phyloP scores from a whole-genome alignment of 2,797 vertebrate genomes.

The Sebastes trivittatus region DNA sequence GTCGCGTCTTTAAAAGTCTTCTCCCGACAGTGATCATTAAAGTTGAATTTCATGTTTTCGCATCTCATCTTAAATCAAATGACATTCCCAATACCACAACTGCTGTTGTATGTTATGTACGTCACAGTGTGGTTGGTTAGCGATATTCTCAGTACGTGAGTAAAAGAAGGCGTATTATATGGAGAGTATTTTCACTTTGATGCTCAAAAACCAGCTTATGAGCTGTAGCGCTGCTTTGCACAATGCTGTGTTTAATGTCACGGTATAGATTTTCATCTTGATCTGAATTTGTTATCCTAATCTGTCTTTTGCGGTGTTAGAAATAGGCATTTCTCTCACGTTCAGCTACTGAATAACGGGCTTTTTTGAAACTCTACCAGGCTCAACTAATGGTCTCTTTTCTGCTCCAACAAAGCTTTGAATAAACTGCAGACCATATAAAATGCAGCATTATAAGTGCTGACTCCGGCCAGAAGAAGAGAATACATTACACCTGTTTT shows the following conservation, averaged over 20 bases:
- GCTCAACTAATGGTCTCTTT: constrained; percentile 10
- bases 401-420: constrained; percentile 20
- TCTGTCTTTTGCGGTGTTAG: constrained; percentile 2
- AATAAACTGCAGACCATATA: constrained; percentile 30
- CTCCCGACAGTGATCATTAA: constrained; percentile 8
- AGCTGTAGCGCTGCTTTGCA: background rate
- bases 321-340: background rate
- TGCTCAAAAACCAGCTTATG: background rate
- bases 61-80: constrained; percentile 4
- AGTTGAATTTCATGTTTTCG: background rate
- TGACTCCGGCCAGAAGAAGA: constrained; percentile 17
- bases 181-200: background rate
- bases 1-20: background rate
- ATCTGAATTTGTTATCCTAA: background rate
- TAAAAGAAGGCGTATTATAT: background rate
- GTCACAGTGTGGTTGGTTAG: background rate
- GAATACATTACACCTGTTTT: constrained; percentile 17
- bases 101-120: background rate
- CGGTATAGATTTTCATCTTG: background rate
- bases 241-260: background rate
- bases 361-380: background rate
- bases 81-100: background rate
- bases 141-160: background rate
- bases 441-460: constrained; percentile 23
- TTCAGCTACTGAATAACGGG: constrained; percentile 5